Conservation (phyloP, 2,113 vertebrate genomes). For the Mustela lutreola region DNA sequence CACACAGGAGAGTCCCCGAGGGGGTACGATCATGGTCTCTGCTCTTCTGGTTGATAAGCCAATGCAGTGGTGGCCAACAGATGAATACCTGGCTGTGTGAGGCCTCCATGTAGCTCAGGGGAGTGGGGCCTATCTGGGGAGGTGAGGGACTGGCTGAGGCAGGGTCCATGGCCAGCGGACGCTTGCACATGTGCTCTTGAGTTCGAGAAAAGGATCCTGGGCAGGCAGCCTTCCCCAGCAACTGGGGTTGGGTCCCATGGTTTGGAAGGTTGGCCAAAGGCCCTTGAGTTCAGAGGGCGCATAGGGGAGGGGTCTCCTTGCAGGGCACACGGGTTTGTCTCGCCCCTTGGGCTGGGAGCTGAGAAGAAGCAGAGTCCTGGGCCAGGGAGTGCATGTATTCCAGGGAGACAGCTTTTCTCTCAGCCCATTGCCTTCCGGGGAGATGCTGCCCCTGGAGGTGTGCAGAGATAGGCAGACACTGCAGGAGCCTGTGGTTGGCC, state of each 20-base stretch:
- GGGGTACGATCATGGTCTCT: rapidly evolving
- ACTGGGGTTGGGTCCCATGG: background rate
- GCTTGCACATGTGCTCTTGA: background rate
- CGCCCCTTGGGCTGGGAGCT: background rate
- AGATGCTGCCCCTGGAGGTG: background rate
- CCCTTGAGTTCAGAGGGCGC: background rate
- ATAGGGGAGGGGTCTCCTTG: background rate
- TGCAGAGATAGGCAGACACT: rapidly evolving
- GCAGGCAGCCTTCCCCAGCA: rapidly evolving
- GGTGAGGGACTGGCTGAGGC: background rate
- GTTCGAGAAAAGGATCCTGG: background rate
- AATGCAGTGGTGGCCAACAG: rapidly evolving
- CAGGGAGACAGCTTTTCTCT: background rate
- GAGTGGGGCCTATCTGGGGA: too few relatives aligned
- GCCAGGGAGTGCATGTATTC: background rate
- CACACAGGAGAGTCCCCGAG: background rate
- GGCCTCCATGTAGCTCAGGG: rapidly evolving
- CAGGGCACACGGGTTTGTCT: background rate
- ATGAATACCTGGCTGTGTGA: rapidly evolving
- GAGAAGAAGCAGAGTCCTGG: background rate
- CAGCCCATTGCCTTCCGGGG: rapidly evolving
- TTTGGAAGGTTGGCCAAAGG: background rate
- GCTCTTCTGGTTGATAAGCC: background rate
- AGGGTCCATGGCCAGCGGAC: background rate
- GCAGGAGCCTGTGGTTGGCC: background rate